A percentile compares a stretch with the other conserved stretches of the same genome.
These are phyloP conservation scores for Xanthia togata DNA, from an alignment of 2,888 invertebrate genomes.

Conservation along the genomic window DNA sequence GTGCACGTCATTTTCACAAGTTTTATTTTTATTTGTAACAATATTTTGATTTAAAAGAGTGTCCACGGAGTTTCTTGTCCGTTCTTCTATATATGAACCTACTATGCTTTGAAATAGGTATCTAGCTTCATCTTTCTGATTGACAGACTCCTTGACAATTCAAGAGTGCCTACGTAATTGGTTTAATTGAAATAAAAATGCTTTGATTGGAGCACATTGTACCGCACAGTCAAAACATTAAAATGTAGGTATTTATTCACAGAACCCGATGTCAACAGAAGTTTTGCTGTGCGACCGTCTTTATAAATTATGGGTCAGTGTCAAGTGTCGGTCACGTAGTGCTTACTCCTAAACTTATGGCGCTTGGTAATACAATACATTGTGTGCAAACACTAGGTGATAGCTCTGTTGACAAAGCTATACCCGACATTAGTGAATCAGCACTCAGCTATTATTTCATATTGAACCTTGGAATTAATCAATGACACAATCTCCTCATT, in stretches of 20 bases:
- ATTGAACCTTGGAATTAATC: conserved; percentile 66
- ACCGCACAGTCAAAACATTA: conserved; percentile 12
- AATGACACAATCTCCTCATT: conserved; percentile 62
- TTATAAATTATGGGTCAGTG: conserved; percentile 81
- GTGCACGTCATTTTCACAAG: background rate
- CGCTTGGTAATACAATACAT: conserved; percentile 83
- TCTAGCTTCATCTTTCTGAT: background rate
- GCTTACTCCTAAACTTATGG: conserved; percentile 85
- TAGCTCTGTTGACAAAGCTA: conserved; percentile 64
- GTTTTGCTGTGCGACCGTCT: conserved; percentile 64
- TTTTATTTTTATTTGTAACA: background rate
- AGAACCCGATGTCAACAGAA: conserved; percentile 66
- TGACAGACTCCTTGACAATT: background rate
- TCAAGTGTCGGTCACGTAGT: conserved; percentile 86
- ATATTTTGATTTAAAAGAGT: background rate
- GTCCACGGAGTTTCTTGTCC: background rate
- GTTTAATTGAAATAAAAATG: background rate
- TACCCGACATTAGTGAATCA: conserved; percentile 64
- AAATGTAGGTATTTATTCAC: conserved; percentile 50
- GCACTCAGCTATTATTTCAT: conserved; percentile 62
- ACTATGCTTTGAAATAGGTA: background rate
- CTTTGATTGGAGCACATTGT: too few relatives aligned
- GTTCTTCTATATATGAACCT: background rate
- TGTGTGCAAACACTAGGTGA: conserved; percentile 74
- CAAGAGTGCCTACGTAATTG: background rate